phyloP scores from a whole-genome alignment of 2,888 invertebrate species.

The Drosophila putrida region DNA sequence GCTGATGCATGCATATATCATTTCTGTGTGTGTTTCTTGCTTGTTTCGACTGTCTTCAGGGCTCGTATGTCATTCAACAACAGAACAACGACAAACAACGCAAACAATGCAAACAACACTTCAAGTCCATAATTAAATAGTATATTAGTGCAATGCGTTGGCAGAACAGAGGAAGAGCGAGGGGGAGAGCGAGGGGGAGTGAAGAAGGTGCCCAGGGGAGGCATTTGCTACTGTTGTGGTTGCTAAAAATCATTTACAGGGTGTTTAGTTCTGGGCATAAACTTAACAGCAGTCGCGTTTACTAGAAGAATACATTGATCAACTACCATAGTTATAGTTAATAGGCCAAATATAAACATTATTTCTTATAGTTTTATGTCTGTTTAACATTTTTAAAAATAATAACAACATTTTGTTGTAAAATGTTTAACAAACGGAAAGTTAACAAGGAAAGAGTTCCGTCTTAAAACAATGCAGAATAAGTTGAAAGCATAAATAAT shows the following conservation, averaged over 20 bases:
- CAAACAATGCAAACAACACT: slow-evolving; percentile 52
- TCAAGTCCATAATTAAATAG: slow-evolving; percentile 41
- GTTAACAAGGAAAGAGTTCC: too few species aligned
- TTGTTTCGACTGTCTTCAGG: slow-evolving; percentile 39
- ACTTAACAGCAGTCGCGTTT: not conserved
- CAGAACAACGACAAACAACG: slow-evolving; percentile 45
- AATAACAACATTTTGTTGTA: too few species aligned
- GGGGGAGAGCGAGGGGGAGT: not conserved
- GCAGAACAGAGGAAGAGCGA: not conserved
- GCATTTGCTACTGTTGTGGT: slow-evolving; percentile 19
- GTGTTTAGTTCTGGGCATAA: not conserved
- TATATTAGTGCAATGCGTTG: slow-evolving; percentile 23
- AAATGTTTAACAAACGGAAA: too few species aligned
- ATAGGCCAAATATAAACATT: too few species aligned
- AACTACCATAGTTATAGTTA: too few species aligned
- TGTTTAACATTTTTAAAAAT: too few species aligned
- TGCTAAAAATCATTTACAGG: slow-evolving; percentile 19
- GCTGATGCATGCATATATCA: slow-evolving; percentile 61
- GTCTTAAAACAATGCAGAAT: too few species aligned
- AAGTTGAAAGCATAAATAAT: too few species aligned
- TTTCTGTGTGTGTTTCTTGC: slow-evolving; percentile 24
- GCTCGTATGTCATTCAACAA: slow-evolving; percentile 68
- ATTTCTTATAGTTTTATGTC: too few species aligned
- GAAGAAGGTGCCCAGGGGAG: not conserved
- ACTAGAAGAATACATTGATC: too few species aligned